Base-by-base conservation (phyloP, 1,140 invertebrate genomes). In the Drosophila neocordata region DNA sequence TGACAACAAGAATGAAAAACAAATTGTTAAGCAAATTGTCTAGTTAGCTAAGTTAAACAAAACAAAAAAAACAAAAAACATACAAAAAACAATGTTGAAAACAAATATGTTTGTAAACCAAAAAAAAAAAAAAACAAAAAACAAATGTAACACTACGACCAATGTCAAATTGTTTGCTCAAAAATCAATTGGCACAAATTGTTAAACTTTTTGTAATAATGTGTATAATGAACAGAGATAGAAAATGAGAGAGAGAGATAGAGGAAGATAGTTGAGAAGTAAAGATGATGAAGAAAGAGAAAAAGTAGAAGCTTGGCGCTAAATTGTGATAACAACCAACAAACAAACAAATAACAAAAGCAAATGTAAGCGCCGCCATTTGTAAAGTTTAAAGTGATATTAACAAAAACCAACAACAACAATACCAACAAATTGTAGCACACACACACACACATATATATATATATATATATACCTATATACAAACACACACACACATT, bases 301-400 rank as follows among this genome's bases (percentile, higher is more conserved):
- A 44, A 18, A 9, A 0, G 15, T 70, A 63, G 62, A 63, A 75
- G 75, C 53, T 68, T 73, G 84, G 83, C 84, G 83, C 79, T 68
- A 24, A 65, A 88, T 77, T 88, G 83, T 88, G 83, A 88, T 88
- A 88, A 79, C 81, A 70, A 44, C 72, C 52, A 55, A 69, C 55
- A 71, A 77, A 78, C 73, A 77, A 88, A 78, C 83, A 87, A 83
- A 78, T 65, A 83, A 73, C 58, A 85, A 66, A 77, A 83, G 73
- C 62, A 72, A 82, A 66, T 77, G 60, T 44, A 67, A 81, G 79
- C 80, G 79, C 79, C 80, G 70, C 65, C 82, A 78, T 87, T 85
- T 87, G 82, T 85, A 74, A 82, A 85, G 78, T 82, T 87, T 75
- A 73, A 88, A 83, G 83, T 88, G 83, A 88, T 88, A 88, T 88